Base-by-base conservation (phyloP, 2,888 invertebrate genomes). In the Campopleginae sp. region DNA sequence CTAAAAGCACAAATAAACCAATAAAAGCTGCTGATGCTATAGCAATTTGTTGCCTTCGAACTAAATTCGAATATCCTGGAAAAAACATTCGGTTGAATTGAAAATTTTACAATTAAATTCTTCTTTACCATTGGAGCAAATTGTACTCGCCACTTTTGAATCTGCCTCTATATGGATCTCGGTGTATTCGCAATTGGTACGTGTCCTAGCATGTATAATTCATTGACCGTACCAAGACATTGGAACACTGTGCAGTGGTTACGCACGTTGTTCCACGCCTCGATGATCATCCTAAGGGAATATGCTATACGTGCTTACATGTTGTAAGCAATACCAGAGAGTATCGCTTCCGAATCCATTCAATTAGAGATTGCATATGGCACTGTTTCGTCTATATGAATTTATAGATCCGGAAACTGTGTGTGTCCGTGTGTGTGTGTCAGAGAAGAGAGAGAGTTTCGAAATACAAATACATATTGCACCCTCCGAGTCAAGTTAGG, bases 281-380 rank as follows among this genome's bases (percentile, higher is more conserved):
- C 76, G 78, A 78, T 70, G 70, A 78, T 75, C 74, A 78, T 63
- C 74, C 81, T 75, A 27, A 81, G 78, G 84, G 84, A 85, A 78
- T 81, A 78, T 65, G 38, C 61, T 74, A 42, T 66, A 76, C 76
- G 42, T 12, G 63, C 27, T 46, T 63, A 63, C 19, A 70, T 33
- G 38, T 68, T 72, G 42, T 58, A 51, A 63, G 31, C 74, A 58
- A 54, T 66, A 71, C 54, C 71, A 14, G 38, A 31, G 54, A 72
- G 61, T 61, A 79, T 74, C 81, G 74, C 74, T 78, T 78, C 70
- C 81, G 63, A 81, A 75, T 78, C 81, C 72, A 85, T 78, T 85
- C 81, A 85, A 85, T 81, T 78, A 81, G 68, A 54, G 70, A 78
- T 78, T 70, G 78, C 78, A 81, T 75, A 78, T 80, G 61, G 38